Base-by-base conservation (phyloP, 2,113 vertebrate species). In the human (Homo sapiens) region DNA sequence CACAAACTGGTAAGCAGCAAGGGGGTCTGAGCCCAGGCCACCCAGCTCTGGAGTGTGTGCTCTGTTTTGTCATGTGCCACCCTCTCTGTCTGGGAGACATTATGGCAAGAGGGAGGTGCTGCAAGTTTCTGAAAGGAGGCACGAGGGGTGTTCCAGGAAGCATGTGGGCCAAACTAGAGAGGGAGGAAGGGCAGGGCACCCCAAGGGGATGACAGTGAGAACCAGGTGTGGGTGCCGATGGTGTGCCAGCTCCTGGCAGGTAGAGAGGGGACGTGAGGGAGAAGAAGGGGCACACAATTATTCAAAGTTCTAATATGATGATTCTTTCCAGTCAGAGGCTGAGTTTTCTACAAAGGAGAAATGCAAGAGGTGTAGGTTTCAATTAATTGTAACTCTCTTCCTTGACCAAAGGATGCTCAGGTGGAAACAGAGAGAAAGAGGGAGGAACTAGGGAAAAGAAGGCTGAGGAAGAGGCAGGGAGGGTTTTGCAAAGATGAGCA, bases 21-120 rank as follows among this genome's bases (percentile, higher is more conserved):
- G 14, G 18, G 20, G 68, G 38, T 16, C 25, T 1, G 3, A 35
- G 32, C 52, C 30, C 20, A 0, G n/a, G 14, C 7, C 4, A 0
- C 1, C 20, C 9, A 7, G 14, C 16, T 43, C 17, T 25, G 3
- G 64, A 83, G 70, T 4, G 0, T 7, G 4, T 3, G 43, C 17
- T 76, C 43, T 45, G 30, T 68, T 22, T 35, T 3, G 5, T 25
- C 82, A 18, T 0, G 0, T 1, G 25, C 61, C 3, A 27, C 3
- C 43, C 27, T 14, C 6, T 38, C 48, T 88, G 40, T 61, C 50
- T 66, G 50, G 66, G 43, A 92, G 64, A 64, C 2, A 7, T 45
- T 59, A 52, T 57, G 32, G 86, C 6, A 8, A 32, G 64, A 70
- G n/a, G 14, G 30, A 80, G 23, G 52, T 0, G 20, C 45, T n/a